Base-by-base conservation (phyloP, 2,888 invertebrate species). In the Rhingia campestris region DNA sequence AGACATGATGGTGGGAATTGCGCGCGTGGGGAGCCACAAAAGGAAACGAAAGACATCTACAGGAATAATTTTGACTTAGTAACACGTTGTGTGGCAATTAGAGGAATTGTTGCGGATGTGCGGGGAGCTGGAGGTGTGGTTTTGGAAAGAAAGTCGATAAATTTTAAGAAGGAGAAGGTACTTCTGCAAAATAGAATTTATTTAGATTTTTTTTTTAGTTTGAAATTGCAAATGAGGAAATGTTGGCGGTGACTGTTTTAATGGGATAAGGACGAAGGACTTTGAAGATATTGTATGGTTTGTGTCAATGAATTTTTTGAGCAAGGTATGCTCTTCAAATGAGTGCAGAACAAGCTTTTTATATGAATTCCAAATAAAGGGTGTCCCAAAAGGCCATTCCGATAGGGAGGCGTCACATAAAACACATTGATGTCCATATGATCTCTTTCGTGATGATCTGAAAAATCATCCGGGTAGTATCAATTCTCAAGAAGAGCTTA, bases 41-140 rank as follows among this genome's bases (percentile, higher is more conserved):
- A 37, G 9, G 10, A 33, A 22, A 12, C 35, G n/a, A 54, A 73
- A 47, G 63, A 56, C 47, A 33, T 64, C 14, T 49, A 6, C 4
- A 12, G 6, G 30, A 47, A 35, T 30, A 56, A 56, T 64, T 74
- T 56, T 45, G 33, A 35, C 14, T 64, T 14, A 64, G 73, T 56
- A 73, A 47, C 73, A 64, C 56, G 47, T 49, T 74, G 63, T 4
- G 10, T 39, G 56, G 64, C 64, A 64, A 74, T 74, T 74, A 74
- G n/a, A 47, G 32, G 12, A 54, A 41, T 32, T 12, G 5, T 43
- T 51, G 22, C 22, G 35, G n/a, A 22, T 49, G 49, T 12, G 22
- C 47, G 9, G 35, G 66, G 14, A 7, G 14, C n/a, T 49, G 47
- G 4, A 22, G 22, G 22, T 22, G 22, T 22, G 22, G 22, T 22